Evolutionary conservation across 2,113 vertebrate species (phyloP).

Genomic region (Delphinapterus leucas): DNA sequence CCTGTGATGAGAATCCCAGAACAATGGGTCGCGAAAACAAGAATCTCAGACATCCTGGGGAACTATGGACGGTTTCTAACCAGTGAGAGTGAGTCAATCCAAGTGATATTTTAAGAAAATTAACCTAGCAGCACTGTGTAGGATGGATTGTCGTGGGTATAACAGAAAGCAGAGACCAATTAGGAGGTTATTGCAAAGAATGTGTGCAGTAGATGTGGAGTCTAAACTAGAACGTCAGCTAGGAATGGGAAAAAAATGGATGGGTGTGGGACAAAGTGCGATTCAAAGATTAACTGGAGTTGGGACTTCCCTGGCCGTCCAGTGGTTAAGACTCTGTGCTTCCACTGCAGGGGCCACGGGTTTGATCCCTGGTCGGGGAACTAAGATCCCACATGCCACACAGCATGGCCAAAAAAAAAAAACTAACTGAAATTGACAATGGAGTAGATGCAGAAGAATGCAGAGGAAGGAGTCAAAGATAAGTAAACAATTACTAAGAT

Average conservation of each 20-base stretch:
- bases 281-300: not conserved
- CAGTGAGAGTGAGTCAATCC: not conserved
- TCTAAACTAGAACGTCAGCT: not conserved
- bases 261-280: not conserved
- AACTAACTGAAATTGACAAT: not conserved
- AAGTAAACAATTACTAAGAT: not conserved
- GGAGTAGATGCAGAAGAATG: not conserved
- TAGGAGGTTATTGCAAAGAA: conserved; percentile 4
- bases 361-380: not conserved
- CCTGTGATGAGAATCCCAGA: not conserved
- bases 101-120: conserved; percentile 31
- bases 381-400: not conserved
- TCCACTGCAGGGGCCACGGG: not conserved
- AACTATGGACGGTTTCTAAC: not conserved
- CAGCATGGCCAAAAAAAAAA: not conserved
- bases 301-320: not conserved
- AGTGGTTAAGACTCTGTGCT: not conserved
- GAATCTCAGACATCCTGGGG: not conserved
- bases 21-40: not conserved
- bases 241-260: not conserved
- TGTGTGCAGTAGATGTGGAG: not conserved
- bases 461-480: not conserved
- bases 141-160: not conserved
- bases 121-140: not conserved
- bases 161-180: not conserved